Base-by-base conservation (phyloP, 2,113 vertebrate genomes). In the Toxotes chatareus region DNA sequence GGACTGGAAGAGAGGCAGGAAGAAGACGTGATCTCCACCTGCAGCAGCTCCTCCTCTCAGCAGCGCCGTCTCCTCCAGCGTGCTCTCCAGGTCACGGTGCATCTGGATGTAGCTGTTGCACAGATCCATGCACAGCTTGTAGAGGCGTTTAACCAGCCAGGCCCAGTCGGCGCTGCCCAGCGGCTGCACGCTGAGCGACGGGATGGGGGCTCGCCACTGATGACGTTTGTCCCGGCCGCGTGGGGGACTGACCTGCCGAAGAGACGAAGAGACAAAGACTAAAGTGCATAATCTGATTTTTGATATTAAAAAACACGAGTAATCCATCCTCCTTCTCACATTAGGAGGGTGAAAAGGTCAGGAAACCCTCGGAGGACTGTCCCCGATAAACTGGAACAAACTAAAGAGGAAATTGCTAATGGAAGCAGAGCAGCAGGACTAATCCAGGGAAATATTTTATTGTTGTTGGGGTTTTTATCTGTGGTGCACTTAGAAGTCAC, bases 51-150 rank as follows among this genome's bases (percentile, higher is more conserved):
- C 73, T 0, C 94, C 93, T 67, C 90, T 94, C 80, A 95, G 93
- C 60, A 86, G 62, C 5, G 79, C 82, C 1, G 80, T 46, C 62
- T 98, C 97, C 63, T 98, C 97, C 71, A 92, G 8, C 14, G 88
- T 94, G 89, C 87, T 96, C 88, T 99, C 97, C 88, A 99, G 90
- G 93, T 99, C 98, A 55, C 97, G 90, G 87, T 99, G 96, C 97
- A 99, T 97, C 91, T 99, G 98, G 90, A 99, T 97, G 90, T 99
- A 99, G 94, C 97, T 96, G 86, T 94, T 97, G 85, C 98, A 98
- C 62, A 99, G 95, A 55, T 99, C 98, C 96, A 97, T 95, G 89
- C 96, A 97, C 69, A 99, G 95, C 83, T 98, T 97, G 92, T 99
- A 96, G 42, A 99, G 96, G 5, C 97, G 87, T 81, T 96, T 96